Evolutionary conservation across 2,888 invertebrate genomes (phyloP), one percentile per base, ranked within the genome.

Genomic region (Dromius quadrimaculatus): DNA sequence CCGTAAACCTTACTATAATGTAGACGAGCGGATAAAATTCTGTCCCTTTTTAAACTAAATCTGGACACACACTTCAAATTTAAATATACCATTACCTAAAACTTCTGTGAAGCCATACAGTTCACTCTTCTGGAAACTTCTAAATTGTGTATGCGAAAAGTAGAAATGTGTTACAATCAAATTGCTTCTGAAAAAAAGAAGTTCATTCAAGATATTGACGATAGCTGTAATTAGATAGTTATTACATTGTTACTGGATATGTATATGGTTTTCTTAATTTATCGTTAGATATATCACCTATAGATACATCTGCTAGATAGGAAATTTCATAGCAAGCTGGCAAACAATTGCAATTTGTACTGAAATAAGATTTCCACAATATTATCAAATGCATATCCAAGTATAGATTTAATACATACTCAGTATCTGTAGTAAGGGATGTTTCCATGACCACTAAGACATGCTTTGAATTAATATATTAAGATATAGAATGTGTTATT

Each of bases 21-120:
- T n/a, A n/a, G n/a, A n/a, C n/a, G n/a, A n/a, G n/a, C n/a, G n/a
- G n/a, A n/a, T n/a, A n/a, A n/a, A n/a, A n/a, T n/a, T n/a, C n/a
- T n/a, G n/a, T n/a, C n/a, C n/a, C n/a, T n/a, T n/a, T n/a, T n/a
- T n/a, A n/a, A n/a, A n/a, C n/a, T n/a, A n/a, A n/a, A n/a, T n/a
- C n/a, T n/a, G n/a, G n/a, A n/a, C n/a, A n/a, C n/a, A n/a, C n/a
- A n/a, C n/a, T n/a, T n/a, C 8, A 23, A 11, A 11, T 47, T 3
- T 9, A 11, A 9, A 9, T 47, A 15, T 15, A n/a, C n/a, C n/a
- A 90, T 88, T 84, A 93, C 93, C 92, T 50, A 93, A 81, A 79
- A 93, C 92, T 81, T 93, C 93, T 0, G 93, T 92, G 64, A 93
- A 89, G 54, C 93, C 93, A 79, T 92, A 93, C 74, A 93, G 86